These are phyloP conservation scores for Heliconius hewitsoni DNA, from an alignment of 1,140 invertebrate species.

Conservation along the genomic window DNA sequence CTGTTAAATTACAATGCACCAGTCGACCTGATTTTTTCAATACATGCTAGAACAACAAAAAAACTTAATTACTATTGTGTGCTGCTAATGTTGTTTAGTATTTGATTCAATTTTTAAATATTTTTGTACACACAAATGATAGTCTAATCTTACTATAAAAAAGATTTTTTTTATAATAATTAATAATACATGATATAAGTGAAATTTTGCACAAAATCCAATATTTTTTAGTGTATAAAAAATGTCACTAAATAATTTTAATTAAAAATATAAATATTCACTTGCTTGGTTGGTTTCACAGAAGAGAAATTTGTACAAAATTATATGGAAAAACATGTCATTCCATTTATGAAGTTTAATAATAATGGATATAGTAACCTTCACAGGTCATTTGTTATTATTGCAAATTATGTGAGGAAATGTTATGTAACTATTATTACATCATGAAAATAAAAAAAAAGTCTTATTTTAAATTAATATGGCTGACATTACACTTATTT, in stretches of 20 bases:
- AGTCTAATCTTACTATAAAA: not conserved
- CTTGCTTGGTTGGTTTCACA: not conserved
- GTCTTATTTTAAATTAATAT: no score
- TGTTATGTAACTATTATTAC: slow-evolving; percentile 6
- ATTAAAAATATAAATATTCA: not conserved
- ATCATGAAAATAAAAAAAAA: not conserved
- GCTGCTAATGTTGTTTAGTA: not conserved
- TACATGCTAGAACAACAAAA: slow-evolving; percentile 1
- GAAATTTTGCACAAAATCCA: not conserved
- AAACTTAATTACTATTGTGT: not conserved
- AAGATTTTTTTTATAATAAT: not conserved
- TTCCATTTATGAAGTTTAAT: not conserved
- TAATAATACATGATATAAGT: not conserved
- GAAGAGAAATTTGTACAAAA: not conserved
- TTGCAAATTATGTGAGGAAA: slow-evolving; percentile 7
- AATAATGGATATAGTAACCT: not conserved
- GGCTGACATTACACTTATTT: no score
- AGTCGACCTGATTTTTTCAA: slow-evolving; percentile 21
- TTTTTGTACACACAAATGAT: not conserved
- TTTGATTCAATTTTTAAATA: not conserved
- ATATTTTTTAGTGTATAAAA: not conserved
- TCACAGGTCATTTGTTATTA: slow-evolving; percentile 1
- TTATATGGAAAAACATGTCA: no score
- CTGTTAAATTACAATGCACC: slow-evolving; percentile 19
- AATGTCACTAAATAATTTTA: not conserved